A percentile compares a stretch with the other conserved stretches of the same genome.
These are phyloP conservation scores for Cyrtonyx montezumae DNA, from an alignment of 2,113 vertebrate species.

Conservation along the genomic window DNA sequence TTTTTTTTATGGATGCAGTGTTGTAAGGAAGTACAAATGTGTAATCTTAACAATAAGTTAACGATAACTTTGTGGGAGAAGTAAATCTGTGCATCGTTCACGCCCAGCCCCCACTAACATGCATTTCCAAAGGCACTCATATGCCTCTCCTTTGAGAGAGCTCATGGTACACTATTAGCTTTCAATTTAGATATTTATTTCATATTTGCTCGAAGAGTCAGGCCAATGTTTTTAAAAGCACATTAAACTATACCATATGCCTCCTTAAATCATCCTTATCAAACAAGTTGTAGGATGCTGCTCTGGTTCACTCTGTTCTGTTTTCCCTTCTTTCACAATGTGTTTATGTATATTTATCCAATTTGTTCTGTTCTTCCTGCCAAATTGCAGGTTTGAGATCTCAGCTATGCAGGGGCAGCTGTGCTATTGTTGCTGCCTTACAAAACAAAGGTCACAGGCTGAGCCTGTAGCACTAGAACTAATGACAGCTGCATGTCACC, in stretches of 20 bases:
- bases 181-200: conserved; percentile 72
- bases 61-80: background rate
- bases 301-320: conserved; percentile 78
- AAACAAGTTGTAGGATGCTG: conserved; percentile 79
- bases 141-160: conserved; percentile 42
- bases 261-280: conserved; percentile 79
- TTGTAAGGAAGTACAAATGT: background rate
- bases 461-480: background rate
- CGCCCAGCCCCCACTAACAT: background rate
- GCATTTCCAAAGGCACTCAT: conserved; percentile 22
- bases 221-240: conserved; percentile 83
- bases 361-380: conserved; percentile 74
- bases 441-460: conserved; percentile 62
- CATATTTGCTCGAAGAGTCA: conserved; percentile 72
- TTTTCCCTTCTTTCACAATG: conserved; percentile 77
- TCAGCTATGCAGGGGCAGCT: conserved; percentile 74
- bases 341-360: conserved; percentile 81
- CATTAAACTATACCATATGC: conserved; percentile 84
- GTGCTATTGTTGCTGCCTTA: conserved; percentile 69
- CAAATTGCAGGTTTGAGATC: conserved; percentile 82
- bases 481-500: background rate
- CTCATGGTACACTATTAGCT: conserved; percentile 32
- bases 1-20: background rate
- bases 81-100: background rate
- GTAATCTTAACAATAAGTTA: background rate